Conservation (phyloP, 2,797 vertebrate genomes). For the Ctenosaura bakeri region DNA sequence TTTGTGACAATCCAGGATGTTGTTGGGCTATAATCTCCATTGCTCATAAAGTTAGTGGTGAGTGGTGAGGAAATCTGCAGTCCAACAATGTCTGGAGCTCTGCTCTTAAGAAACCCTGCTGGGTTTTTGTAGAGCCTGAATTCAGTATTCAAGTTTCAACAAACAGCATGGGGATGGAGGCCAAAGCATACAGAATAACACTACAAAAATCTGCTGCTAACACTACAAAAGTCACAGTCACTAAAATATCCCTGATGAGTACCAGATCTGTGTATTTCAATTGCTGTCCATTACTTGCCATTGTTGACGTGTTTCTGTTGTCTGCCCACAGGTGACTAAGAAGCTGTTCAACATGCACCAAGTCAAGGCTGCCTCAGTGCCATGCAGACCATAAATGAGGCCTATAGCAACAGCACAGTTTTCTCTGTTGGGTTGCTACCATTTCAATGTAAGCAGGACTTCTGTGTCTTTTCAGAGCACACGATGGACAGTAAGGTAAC, state of each 20-base stretch:
- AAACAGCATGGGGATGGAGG: background rate
- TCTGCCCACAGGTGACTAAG: background rate
- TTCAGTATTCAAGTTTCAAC: background rate
- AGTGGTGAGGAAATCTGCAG: background rate
- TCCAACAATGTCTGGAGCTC: background rate
- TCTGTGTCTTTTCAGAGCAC: background rate
- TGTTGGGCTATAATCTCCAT: background rate
- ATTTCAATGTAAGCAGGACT: background rate
- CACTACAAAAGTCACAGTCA: background rate
- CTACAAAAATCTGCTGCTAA: too few relatives aligned
- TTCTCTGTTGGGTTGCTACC: background rate
- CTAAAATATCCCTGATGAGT: background rate
- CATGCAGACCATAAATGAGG: background rate
- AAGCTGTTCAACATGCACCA: background rate
- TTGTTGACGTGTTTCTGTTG: background rate
- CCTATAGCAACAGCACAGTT: background rate
- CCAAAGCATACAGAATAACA: background rate
- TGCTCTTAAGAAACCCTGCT: too few relatives aligned
- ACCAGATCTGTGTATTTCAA: background rate
- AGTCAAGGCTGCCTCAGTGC: background rate
- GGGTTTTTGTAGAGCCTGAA: background rate
- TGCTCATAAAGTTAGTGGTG: background rate
- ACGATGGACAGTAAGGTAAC: background rate
- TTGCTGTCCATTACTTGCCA: background rate
- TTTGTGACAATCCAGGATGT: background rate